These are phyloP conservation scores for Cotesia congregata DNA, from an alignment of 2,888 invertebrate species.

Conservation along the genomic window DNA sequence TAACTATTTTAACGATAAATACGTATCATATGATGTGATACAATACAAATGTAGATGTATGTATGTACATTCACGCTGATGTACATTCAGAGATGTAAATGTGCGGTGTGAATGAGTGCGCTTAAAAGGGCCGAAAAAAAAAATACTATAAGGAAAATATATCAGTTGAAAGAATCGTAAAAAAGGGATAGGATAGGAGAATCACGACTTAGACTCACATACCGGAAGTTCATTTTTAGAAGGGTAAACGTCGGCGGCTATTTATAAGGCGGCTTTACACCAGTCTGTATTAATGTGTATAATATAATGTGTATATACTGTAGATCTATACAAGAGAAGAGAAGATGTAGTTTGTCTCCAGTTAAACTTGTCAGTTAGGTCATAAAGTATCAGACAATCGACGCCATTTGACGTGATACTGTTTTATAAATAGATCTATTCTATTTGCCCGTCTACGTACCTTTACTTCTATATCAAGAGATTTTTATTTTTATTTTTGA, in stretches of 20 bases:
- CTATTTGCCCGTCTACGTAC: conserved; percentile 1
- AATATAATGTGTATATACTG: background rate
- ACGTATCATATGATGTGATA: background rate
- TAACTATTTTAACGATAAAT: conserved; percentile 13
- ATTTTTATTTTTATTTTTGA: background rate
- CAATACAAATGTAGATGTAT: background rate
- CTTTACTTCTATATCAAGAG: background rate
- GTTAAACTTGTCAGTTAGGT: conserved; percentile 1
- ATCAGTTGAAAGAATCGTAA: background rate
- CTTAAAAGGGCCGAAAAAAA: background rate
- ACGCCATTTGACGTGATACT: background rate
- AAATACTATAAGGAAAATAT: background rate
- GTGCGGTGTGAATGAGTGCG: too few species aligned
- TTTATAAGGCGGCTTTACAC: background rate
- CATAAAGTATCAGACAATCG: conserved; percentile 1
- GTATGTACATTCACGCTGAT: background rate
- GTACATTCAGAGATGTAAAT: too few species aligned
- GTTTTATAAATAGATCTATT: background rate
- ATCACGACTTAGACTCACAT: conserved; percentile 7
- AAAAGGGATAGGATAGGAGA: background rate
- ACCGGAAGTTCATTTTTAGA: background rate
- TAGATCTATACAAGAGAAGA: background rate
- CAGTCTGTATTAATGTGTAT: background rate
- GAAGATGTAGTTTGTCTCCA: background rate
- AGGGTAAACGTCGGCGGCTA: background rate